Conservation (phyloP, 2,797 vertebrate species). For the Pelochelys cantorii region DNA sequence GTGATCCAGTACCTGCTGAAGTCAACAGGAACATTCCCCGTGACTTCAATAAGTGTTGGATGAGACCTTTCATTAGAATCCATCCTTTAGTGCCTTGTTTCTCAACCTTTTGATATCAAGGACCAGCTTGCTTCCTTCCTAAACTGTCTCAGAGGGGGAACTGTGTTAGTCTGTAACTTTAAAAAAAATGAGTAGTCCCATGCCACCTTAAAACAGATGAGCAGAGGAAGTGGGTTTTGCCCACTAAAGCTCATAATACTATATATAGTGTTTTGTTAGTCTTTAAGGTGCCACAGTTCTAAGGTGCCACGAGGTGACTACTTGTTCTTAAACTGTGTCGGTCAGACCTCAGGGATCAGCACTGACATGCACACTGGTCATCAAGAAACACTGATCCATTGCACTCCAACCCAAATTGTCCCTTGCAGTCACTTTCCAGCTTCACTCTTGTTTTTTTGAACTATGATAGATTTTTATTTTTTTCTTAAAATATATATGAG, state of each 20-base stretch:
- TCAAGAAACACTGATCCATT: background rate
- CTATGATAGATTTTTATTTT: background rate
- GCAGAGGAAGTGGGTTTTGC: too few species aligned
- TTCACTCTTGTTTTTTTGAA: background rate
- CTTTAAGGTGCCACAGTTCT: too few species aligned
- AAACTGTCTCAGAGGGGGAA: background rate
- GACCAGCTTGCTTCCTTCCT: background rate
- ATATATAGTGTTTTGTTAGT: too few species aligned
- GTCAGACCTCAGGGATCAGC: background rate
- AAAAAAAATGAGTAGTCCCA: too few species aligned
- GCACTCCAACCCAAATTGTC: background rate
- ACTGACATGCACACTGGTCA: background rate
- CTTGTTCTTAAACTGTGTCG: background rate
- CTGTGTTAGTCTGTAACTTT: too few species aligned
- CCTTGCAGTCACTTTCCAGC: accelerated
- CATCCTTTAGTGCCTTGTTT: background rate
- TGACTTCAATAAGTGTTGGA: background rate
- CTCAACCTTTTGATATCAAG: background rate
- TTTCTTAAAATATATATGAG: conserved; percentile 9
- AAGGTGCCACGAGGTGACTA: too few species aligned
- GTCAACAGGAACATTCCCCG: background rate
- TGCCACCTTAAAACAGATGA: too few species aligned
- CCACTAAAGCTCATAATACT: too few species aligned
- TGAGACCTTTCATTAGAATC: too few species aligned
- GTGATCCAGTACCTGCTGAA: background rate